These are phyloP conservation scores for Sebastes oblongus DNA, from an alignment of 2,797 vertebrate genomes.

Conservation along the genomic window DNA sequence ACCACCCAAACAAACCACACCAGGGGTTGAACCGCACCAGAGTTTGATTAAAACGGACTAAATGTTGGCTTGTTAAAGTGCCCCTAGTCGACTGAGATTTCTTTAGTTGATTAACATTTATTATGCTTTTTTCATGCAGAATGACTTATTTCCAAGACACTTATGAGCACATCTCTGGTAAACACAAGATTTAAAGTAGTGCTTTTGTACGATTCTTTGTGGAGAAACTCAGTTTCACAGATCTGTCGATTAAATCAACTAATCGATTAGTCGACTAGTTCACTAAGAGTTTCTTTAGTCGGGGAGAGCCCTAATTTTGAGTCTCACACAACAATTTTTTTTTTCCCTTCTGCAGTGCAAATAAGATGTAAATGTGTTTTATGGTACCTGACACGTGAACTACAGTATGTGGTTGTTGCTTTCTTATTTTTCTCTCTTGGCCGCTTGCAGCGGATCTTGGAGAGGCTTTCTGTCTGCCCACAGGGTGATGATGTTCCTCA, in stretches of 20 bases:
- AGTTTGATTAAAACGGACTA: no score
- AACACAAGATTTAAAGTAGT: not conserved
- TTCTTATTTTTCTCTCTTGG: conserved; percentile 35
- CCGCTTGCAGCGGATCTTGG: conserved; percentile 29
- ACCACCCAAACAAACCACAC: no score
- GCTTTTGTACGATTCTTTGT: not conserved
- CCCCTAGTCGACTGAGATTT: no score
- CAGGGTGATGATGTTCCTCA: conserved; percentile 25
- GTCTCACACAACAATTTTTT: not conserved
- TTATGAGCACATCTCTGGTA: not conserved
- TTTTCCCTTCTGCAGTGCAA: not conserved
- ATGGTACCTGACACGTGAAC: conserved; percentile 32
- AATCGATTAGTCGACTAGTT: not conserved
- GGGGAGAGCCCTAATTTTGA: not conserved
- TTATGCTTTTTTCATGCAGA: not conserved
- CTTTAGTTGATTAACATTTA: no score
- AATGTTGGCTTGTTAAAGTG: no score
- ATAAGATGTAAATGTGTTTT: conserved; percentile 11
- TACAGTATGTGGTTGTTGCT: conserved; percentile 14
- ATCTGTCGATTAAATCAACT: not conserved
- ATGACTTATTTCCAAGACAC: not conserved
- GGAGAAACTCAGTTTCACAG: not conserved
- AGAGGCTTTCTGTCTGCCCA: conserved; percentile 28
- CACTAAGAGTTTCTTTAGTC: not conserved
- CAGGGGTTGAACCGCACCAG: no score